Conservation (phyloP, 2,797 vertebrate species). For the Euthynnus affinis region DNA sequence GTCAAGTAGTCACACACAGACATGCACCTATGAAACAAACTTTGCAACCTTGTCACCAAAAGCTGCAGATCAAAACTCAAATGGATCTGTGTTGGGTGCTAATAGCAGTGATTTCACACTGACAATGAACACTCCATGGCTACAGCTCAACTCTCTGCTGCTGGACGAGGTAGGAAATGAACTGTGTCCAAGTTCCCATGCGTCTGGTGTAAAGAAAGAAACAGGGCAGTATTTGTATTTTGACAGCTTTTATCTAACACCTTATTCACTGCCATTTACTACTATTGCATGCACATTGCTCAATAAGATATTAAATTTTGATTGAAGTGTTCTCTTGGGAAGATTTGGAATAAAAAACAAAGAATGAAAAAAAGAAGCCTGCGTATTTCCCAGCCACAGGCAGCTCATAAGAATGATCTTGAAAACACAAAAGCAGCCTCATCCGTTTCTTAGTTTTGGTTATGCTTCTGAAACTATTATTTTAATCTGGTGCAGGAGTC, state of each 20-base stretch:
- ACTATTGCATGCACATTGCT: background rate
- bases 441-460: slow-evolving; percentile 51
- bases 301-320: slow-evolving; percentile 26
- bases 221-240: slow-evolving; percentile 27
- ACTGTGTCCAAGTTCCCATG: slow-evolving; percentile 33
- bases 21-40: slow-evolving; percentile 41
- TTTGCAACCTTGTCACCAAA: slow-evolving; percentile 58
- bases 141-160: slow-evolving; percentile 40
- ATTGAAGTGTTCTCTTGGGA: slow-evolving; percentile 29
- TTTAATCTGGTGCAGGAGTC: slow-evolving; percentile 62
- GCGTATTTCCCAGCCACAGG: slow-evolving; percentile 32
- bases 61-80: slow-evolving; percentile 51
- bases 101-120: slow-evolving; percentile 64
- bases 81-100: slow-evolving; percentile 52
- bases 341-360: slow-evolving; percentile 3
- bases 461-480: slow-evolving; percentile 65
- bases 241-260: slow-evolving; percentile 39
- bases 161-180: slow-evolving; percentile 30
- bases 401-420: slow-evolving; percentile 40
- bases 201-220: slow-evolving; percentile 17
- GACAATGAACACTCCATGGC: slow-evolving; percentile 28
- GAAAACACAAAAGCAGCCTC: slow-evolving; percentile 51
- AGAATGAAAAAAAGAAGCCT: slow-evolving; percentile 10
- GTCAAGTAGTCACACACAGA: slow-evolving; percentile 56
- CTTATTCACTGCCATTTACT: slow-evolving; percentile 16